phyloP scores from a whole-genome alignment of 30 jellyfish, hydroid and myxozoan genomes.

The Pelagia noctiluca region DNA sequence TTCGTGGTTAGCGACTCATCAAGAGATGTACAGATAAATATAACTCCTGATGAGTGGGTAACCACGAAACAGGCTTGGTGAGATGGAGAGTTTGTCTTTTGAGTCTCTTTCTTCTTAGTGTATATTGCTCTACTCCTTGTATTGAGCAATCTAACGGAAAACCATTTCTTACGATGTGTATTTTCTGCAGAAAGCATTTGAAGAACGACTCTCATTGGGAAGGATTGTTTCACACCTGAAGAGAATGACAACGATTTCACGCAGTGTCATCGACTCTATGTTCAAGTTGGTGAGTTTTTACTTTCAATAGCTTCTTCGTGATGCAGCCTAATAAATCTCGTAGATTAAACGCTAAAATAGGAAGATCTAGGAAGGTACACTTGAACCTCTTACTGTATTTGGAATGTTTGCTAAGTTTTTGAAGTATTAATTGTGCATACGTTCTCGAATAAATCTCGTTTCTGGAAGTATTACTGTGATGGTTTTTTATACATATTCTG shows the following conservation, averaged over 20 bases:
- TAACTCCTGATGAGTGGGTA: too few relatives aligned
- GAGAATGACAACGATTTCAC: conserved; percentile 32
- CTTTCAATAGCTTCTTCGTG: background rate
- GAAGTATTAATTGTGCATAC: background rate
- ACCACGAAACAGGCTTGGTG: background rate
- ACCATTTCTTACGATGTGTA: background rate
- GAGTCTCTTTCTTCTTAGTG: background rate
- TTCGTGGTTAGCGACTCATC: too few relatives aligned
- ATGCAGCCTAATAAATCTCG: background rate
- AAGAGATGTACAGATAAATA: too few relatives aligned
- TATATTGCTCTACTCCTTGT: background rate
- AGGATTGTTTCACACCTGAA: conserved; percentile 31
- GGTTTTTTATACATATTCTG: too few relatives aligned
- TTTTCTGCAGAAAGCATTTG: conserved; percentile 42
- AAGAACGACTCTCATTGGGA: conserved; percentile 31
- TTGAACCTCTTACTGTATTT: too few relatives aligned
- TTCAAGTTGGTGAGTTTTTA: conserved; percentile 69
- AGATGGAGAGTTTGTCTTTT: background rate
- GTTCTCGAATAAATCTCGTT: background rate
- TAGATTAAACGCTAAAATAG: too few relatives aligned
- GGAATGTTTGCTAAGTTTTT: too few relatives aligned
- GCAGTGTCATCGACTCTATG: conserved; percentile 64
- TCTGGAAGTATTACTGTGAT: background rate
- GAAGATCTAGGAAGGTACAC: too few relatives aligned
- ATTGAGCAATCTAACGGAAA: background rate